phyloP scores from a whole-genome alignment of 2,113 vertebrate genomes.

The Dasypus novemcinctus region DNA sequence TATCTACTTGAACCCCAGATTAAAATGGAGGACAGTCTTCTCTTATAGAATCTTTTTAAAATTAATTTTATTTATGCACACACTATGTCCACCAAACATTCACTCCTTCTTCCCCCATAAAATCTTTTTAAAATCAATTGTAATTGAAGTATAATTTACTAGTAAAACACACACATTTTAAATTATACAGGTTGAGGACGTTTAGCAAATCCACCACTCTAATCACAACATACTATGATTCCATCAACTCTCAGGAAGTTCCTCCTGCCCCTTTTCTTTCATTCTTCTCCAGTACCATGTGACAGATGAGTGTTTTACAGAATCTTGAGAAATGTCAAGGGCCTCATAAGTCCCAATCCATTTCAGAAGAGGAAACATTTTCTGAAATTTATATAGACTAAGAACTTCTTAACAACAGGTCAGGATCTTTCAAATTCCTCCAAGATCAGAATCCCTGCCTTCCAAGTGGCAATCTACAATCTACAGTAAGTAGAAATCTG shows the following conservation, averaged over 20 bases:
- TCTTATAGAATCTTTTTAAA: background rate
- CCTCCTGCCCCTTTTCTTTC: background rate
- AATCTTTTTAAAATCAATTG: background rate
- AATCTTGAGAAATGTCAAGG: background rate
- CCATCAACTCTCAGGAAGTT: background rate
- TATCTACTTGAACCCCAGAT: no score
- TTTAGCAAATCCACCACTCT: background rate
- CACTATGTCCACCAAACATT: no score
- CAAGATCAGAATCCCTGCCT: background rate
- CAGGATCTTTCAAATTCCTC: background rate
- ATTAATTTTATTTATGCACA: background rate
- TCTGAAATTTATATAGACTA: background rate
- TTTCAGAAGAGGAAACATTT: background rate
- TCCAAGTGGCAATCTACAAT: background rate
- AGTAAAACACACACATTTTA: background rate
- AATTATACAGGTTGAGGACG: background rate
- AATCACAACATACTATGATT: background rate
- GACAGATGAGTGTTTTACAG: background rate
- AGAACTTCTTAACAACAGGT: background rate
- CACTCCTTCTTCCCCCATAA: no score
- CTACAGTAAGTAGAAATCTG: background rate
- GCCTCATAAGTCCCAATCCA: background rate
- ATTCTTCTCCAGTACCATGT: background rate
- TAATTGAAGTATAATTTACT: constrained; percentile 20
- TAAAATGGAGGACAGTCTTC: background rate